Percentiles rank a stretch among this genome's conserved stretches.
Evolutionary conservation across 1,140 invertebrate species (phyloP).

Genomic region (Aphaenogaster ashmeadi): DNA sequence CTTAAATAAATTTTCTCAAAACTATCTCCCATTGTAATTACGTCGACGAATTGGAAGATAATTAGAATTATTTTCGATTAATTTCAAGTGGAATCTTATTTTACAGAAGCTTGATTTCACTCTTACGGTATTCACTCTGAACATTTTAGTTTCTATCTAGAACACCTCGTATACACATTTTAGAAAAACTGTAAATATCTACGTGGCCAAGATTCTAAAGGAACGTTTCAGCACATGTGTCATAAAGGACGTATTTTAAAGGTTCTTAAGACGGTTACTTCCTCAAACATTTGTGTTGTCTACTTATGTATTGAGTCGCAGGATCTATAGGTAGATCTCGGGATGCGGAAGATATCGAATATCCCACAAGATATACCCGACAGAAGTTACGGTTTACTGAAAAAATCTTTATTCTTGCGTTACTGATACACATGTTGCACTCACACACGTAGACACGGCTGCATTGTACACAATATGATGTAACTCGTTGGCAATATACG

Average conservation of each 20-base stretch:
- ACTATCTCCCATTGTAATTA: conserved; percentile 8
- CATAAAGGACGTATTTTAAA: neutral
- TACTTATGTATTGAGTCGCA: neutral
- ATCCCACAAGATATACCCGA: neutral
- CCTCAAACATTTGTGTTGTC: neutral
- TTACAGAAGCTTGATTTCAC: neutral
- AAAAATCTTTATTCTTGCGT: conserved; percentile 85
- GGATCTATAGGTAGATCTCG: neutral
- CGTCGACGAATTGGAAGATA: neutral
- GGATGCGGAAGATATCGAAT: neutral
- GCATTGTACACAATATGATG: conserved; percentile 84
- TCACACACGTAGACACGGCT: conserved; percentile 77
- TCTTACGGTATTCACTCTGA: neutral
- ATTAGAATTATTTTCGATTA: neutral
- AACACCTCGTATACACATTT: neutral
- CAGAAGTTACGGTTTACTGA: conserved; percentile 77
- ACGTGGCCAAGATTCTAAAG: neutral
- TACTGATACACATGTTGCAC: conserved; percentile 81
- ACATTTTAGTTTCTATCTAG: neutral
- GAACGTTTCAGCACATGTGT: neutral
- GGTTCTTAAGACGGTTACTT: neutral
- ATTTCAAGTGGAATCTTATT: neutral
- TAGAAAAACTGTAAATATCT: neutral
- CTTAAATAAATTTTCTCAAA: conserved; percentile 81
- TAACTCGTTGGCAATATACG: conserved; percentile 77